phyloP scores from a whole-genome alignment of 2,888 invertebrate species.

The Capitulum mitella region DNA sequence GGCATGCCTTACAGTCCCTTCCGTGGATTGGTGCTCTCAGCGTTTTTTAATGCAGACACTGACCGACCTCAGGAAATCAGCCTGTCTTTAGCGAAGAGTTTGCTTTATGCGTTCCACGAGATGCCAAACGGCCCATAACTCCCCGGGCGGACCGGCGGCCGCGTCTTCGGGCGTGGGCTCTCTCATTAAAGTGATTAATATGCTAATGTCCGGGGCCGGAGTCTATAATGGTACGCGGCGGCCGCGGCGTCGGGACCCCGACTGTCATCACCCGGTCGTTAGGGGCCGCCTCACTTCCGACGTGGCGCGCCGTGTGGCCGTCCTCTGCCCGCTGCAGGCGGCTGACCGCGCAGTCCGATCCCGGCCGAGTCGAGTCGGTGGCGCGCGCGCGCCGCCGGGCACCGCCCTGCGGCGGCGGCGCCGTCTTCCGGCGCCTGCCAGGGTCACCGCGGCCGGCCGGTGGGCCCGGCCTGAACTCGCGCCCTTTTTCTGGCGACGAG shows the following conservation, averaged over 20 bases:
- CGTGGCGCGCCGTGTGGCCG: background rate
- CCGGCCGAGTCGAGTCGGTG: no score
- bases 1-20: no score
- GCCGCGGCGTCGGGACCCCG: background rate
- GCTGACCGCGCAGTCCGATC: no score
- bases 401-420: no score
- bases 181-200: conserved; percentile 15
- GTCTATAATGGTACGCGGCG: background rate
- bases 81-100: no score
- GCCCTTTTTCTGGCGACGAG: background rate
- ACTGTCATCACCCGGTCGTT: background rate
- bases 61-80: no score
- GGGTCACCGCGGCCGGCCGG: background rate
- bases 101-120: background rate
- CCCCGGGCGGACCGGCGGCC: background rate
- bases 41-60: no score
- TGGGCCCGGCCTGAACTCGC: background rate
- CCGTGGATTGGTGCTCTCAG: no score
- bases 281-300: background rate
- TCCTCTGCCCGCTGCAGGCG: background rate
- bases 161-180: background rate
- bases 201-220: background rate
- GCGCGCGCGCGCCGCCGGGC: no score
- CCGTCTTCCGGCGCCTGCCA: background rate
- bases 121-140: background rate